phyloP scores from a whole-genome alignment of 2,888 invertebrate species.

The Brenthis ino region DNA sequence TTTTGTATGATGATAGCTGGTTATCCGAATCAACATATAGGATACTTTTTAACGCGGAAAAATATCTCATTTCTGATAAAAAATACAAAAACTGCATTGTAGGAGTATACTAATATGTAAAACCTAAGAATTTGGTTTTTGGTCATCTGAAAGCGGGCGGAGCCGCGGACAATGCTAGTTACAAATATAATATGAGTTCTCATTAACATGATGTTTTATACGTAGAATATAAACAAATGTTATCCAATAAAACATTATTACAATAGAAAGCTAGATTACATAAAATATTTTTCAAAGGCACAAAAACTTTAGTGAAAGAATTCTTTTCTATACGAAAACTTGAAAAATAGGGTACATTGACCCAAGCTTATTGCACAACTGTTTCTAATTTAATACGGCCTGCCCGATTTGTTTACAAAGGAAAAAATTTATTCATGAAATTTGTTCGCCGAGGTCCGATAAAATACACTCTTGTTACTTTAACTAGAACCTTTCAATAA shows the following conservation, averaged over 20 bases:
- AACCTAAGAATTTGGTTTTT: too few species aligned
- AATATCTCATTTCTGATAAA: too few species aligned
- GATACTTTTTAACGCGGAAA: too few species aligned
- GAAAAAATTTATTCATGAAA: constrained; percentile 80
- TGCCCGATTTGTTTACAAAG: constrained; percentile 80
- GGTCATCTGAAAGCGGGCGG: too few species aligned
- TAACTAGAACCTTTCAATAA: background rate
- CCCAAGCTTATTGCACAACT: constrained; percentile 9
- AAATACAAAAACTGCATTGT: too few species aligned
- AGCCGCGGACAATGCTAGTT: too few species aligned
- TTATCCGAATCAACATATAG: too few species aligned
- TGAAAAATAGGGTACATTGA: constrained; percentile 4
- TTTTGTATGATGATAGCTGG: too few species aligned
- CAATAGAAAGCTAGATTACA: constrained; percentile 10
- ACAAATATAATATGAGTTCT: too few species aligned
- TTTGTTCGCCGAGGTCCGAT: constrained; percentile 69
- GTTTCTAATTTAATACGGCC: constrained; percentile 72
- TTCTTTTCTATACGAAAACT: background rate
- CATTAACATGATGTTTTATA: background rate
- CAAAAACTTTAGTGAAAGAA: background rate
- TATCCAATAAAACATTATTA: constrained; percentile 13
- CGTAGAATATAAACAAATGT: background rate
- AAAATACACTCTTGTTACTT: constrained; percentile 1
- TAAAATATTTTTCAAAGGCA: constrained; percentile 3
- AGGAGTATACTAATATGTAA: too few species aligned